Percentiles rank a stretch among this genome's conserved stretches.
phyloP scores from a whole-genome alignment of 2,888 invertebrate genomes.

The Itoplectis maculator region DNA sequence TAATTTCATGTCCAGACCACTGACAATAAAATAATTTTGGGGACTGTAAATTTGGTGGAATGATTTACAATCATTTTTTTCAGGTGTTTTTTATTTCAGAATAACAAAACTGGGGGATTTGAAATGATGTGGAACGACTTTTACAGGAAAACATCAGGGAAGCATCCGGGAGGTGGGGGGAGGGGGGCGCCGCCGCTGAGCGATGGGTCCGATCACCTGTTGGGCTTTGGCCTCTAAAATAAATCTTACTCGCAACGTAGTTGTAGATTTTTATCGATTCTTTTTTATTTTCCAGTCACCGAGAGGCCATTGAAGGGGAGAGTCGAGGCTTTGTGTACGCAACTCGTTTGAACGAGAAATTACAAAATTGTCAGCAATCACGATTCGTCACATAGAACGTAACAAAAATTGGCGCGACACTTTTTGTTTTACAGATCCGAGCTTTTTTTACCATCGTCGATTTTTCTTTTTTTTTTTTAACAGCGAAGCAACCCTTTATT shows the following conservation, averaged over 20 bases:
- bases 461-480: constrained; percentile 30
- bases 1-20: too few relatives aligned
- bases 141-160: constrained; percentile 8
- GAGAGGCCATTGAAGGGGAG: background rate
- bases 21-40: too few relatives aligned
- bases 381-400: too few relatives aligned
- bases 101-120: too few relatives aligned
- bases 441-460: background rate
- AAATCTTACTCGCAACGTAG: background rate
- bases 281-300: background rate
- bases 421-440: background rate
- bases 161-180: background rate
- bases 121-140: too few relatives aligned
- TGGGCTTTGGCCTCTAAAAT: constrained; percentile 11
- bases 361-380: too few relatives aligned
- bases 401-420: constrained; percentile 8
- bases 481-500: constrained; percentile 62
- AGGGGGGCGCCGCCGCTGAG: background rate
- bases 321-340: background rate
- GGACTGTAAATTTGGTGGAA: too few relatives aligned
- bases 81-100: too few relatives aligned
- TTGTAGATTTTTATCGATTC: constrained; percentile 16
- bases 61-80: too few relatives aligned
- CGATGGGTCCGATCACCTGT: constrained; percentile 6
- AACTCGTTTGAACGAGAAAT: background rate